Percentiles rank a stretch among this genome's conserved stretches.
Evolutionary conservation across 2,113 vertebrate species (phyloP).

Genomic region (Epinephelus lanceolatus): DNA sequence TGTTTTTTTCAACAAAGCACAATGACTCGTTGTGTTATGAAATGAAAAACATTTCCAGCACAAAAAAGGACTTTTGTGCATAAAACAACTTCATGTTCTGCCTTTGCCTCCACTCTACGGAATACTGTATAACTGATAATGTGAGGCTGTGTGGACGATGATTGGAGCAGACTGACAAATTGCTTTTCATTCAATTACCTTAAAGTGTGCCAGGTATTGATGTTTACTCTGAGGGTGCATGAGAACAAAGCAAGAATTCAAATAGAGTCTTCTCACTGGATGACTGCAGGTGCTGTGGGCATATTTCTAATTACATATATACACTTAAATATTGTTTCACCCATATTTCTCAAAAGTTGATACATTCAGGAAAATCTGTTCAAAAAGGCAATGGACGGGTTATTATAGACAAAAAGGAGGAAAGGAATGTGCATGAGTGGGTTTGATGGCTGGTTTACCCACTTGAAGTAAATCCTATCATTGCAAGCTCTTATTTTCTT

Average conservation of each 20-base stretch:
- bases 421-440: not conserved
- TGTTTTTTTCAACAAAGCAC: constrained; percentile 12
- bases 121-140: not conserved
- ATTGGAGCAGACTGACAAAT: constrained; percentile 6
- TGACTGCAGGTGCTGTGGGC: not conserved
- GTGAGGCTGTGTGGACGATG: not conserved
- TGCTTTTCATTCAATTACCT: not conserved
- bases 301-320: constrained; percentile 38
- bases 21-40: not conserved
- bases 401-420: not conserved
- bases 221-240: not conserved
- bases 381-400: not conserved
- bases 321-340: constrained; percentile 30
- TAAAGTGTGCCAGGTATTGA: not conserved
- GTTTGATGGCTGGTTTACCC: not conserved
- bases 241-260: constrained; percentile 11
- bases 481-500: constrained; percentile 10
- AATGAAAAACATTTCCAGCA: constrained; percentile 6
- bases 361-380: constrained; percentile 41
- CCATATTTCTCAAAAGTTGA: constrained; percentile 4
- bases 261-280: not conserved
- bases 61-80: constrained; percentile 2
- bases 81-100: not conserved
- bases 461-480: constrained; percentile 1
- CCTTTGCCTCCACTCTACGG: not conserved